Evolutionary conservation across 2,113 vertebrate genomes (phyloP).

Genomic region (Gracilinanus agilis): DNA sequence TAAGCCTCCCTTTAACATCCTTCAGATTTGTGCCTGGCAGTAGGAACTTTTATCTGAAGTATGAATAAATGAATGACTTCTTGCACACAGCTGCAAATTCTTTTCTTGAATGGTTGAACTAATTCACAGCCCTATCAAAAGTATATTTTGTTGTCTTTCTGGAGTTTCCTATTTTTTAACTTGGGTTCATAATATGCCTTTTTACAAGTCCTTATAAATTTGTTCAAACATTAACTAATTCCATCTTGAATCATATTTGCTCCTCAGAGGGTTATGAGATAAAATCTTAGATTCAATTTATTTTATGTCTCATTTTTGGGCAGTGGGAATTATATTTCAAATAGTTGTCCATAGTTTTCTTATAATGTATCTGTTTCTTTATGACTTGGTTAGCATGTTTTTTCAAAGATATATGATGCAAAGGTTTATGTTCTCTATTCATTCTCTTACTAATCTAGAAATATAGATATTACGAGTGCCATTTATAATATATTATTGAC

Average conservation of each 20-base stretch:
- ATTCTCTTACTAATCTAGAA: neutral
- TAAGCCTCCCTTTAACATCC: neutral
- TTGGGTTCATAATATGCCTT: neutral
- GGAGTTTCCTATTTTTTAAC: neutral
- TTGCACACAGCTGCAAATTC: neutral
- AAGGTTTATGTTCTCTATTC: neutral
- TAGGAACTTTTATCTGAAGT: neutral
- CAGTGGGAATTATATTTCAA: neutral
- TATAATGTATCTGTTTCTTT: neutral
- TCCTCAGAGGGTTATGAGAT: too few species aligned
- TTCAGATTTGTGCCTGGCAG: neutral
- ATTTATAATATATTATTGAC: neutral
- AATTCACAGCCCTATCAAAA: neutral
- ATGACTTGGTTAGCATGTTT: neutral
- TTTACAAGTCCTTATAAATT: neutral
- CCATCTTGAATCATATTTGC: neutral
- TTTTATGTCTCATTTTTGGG: neutral
- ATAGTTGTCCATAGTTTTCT: neutral
- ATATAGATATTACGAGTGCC: neutral
- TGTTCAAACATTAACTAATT: neutral
- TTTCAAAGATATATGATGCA: neutral
- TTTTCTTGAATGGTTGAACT: neutral
- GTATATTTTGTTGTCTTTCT: neutral
- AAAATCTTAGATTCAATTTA: neutral
- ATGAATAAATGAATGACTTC: neutral